A percentile compares a stretch with the other conserved stretches of the same genome.
Conservation (phyloP, 2,797 vertebrate species). For the Siniperca undulata region DNA sequence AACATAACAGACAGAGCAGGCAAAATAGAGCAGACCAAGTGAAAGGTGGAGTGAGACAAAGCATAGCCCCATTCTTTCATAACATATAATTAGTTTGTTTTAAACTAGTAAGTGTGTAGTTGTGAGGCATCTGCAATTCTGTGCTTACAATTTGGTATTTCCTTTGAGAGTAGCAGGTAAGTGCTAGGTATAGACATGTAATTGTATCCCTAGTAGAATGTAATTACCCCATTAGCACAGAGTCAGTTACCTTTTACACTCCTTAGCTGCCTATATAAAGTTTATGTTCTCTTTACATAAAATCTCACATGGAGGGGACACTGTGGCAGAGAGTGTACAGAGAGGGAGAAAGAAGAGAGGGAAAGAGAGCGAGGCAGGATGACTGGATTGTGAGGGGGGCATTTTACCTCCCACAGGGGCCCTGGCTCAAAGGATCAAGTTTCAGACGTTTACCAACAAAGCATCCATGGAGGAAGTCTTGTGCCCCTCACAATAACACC, state of each 20-base stretch:
- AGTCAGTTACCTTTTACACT: constrained; percentile 67
- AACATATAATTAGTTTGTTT: constrained; percentile 66
- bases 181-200: constrained; percentile 70
- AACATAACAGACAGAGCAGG: constrained; percentile 20
- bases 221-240: constrained; percentile 79
- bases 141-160: constrained; percentile 70
- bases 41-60: constrained; percentile 36
- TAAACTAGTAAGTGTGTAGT: constrained; percentile 57
- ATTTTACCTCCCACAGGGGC: constrained; percentile 70
- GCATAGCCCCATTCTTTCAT: constrained; percentile 32
- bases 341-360: constrained; percentile 12
- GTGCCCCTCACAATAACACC: constrained; percentile 75
- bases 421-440: constrained; percentile 71
- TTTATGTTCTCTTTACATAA: constrained; percentile 58
- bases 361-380: constrained; percentile 38
- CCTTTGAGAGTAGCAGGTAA: constrained; percentile 76
- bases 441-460: constrained; percentile 83
- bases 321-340: neutral
- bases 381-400: constrained; percentile 55
- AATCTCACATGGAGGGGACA: constrained; percentile 33
- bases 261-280: constrained; percentile 59
- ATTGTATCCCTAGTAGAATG: constrained; percentile 72
- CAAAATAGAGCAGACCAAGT: constrained; percentile 12
- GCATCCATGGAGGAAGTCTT: constrained; percentile 78
- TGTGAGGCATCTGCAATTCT: constrained; percentile 51